Evolutionary conservation across 2,888 invertebrate genomes (phyloP).

Genomic region (Trachelus troglodyta): DNA sequence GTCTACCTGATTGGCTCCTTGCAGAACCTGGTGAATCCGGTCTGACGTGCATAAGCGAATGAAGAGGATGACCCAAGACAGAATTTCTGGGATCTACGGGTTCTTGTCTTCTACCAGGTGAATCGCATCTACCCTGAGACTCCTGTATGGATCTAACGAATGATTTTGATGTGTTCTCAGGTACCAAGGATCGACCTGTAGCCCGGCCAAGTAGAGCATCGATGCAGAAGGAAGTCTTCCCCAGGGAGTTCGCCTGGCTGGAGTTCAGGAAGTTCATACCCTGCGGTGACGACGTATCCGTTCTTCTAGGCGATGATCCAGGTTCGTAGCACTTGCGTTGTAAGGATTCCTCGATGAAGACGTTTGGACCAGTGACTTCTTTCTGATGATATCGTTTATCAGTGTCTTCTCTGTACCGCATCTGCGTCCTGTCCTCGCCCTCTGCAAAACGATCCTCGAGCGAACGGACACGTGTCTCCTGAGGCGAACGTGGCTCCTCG

Average conservation of each 20-base stretch:
- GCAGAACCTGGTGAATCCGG: slow-evolving; percentile 9
- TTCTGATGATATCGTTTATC: not conserved
- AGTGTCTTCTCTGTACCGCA: not conserved
- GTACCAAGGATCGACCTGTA: slow-evolving; percentile 50
- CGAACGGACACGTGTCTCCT: slow-evolving; percentile 21
- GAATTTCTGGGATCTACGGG: not conserved
- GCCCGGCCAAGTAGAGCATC: slow-evolving; percentile 84
- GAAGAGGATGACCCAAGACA: slow-evolving; percentile 32
- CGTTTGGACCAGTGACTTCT: not conserved
- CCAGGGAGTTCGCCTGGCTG: slow-evolving; percentile 26
- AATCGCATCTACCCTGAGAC: slow-evolving; percentile 27
- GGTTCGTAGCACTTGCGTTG: slow-evolving; percentile 4
- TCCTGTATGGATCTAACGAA: slow-evolving; percentile 12
- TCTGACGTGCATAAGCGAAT: slow-evolving; percentile 30
- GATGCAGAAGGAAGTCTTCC: slow-evolving; percentile 88
- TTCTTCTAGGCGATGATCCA: slow-evolving; percentile 1
- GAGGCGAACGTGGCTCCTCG: slow-evolving; percentile 38
- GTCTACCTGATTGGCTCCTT: slow-evolving; percentile 11
- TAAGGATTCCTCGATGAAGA: not conserved
- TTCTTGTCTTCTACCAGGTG: not conserved
- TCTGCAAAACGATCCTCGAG: slow-evolving; percentile 19
- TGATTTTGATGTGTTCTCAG: not conserved
- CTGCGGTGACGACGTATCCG: slow-evolving; percentile 27
- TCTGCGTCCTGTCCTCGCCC: not conserved
- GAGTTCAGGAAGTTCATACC: slow-evolving; percentile 25